Evolutionary conservation across 1,140 invertebrate genomes (phyloP), one percentile per base, ranked within the genome.

Genomic region (Ctenoplectra terminalis): DNA sequence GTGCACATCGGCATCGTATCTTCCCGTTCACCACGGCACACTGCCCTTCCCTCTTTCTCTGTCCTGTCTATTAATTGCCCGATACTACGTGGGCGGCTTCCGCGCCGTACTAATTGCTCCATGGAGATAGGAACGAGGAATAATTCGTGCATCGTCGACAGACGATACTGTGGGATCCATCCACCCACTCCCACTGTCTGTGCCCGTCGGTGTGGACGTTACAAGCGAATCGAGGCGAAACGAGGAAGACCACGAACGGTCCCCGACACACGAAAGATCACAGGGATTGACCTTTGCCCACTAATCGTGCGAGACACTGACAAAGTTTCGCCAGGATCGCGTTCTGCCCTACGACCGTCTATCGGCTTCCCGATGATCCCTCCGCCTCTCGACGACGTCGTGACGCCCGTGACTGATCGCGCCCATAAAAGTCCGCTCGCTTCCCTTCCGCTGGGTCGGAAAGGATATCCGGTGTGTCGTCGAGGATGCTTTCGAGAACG

Each of bases 1-100:
- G 87, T 85, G 86, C 86, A 83, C 81, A 70, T 54, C 48, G 48
- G 48, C 67, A 54, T 70, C 67, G 46, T 79, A 79, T 77, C 82
- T 26, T 77, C 73, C 60, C 37, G 31, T 82, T 31, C n/a, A 40
- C 52, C n/a, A n/a, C 23, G n/a, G 1, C 50, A 20, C 40, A 17
- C 17, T 48, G 54, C n/a, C 58, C 46, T 69, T 37, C 13, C 20
- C 29, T 61, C 46, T 34, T 37, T 56, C 77, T 61, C 69, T 77
- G 73, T 79, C 74, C 84, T 87, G 84, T 90, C 89, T 91, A 91
- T 91, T 91, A 91, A 91, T 91, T 90, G 90, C 89, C 71, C 88
- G 82, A 89, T 87, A 85, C 88, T 83, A 89, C 90, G 89, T 91
- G 90, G 90, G 90, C 87, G 90, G 89, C 87, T 90, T 83, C 87